Base-by-base conservation (phyloP, 2,113 vertebrate genomes). In the Carassius auratus region DNA sequence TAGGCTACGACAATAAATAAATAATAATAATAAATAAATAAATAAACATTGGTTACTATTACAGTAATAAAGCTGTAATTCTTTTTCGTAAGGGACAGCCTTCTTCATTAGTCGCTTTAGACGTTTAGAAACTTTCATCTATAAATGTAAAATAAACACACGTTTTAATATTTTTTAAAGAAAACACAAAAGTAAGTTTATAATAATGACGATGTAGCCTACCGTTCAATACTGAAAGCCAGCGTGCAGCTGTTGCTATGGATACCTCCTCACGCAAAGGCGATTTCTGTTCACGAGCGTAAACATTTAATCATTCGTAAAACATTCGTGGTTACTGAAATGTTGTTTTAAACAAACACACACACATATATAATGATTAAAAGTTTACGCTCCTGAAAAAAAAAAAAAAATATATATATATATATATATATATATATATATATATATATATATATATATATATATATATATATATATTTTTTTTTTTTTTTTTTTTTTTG, bases 161-260 rank as follows among this genome's bases (percentile, higher is more conserved):
- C 17, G 21, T 71, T 71, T 2, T 2, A 42, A 12, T 38, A 36
- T 1, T 9, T 73, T 42, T 42, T 73, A 42, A 73, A 5, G 4
- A 13, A n/a, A 73, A 42, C 15, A 66, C n/a, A n/a, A 66, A 26
- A 9, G 19, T 42, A 6, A 45, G 12, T 33, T 19, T 71, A 21
- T 73, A 13, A 12, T 45, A n/a, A 21, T 19, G 1, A 71, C 17
- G 4, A 52, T 14, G 50, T 30, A 30, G 30, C 1, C 30, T 52
- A 15, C 14, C 50, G 4, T 21, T 71, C 8, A 21, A 12, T 10
- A 52, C 36, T 5, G 8, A 19, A 15, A 10, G 17, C 17, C 1
- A 10, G 50, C 12, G 45, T 14, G 45, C 21, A 76, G 74, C n/a
- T 76, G 74, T 76, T 52, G 74, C 48, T 52, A 76, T 76, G 74